Evolutionary conservation across 2,797 vertebrate species (phyloP).

Genomic region (Podargus strigoides): DNA sequence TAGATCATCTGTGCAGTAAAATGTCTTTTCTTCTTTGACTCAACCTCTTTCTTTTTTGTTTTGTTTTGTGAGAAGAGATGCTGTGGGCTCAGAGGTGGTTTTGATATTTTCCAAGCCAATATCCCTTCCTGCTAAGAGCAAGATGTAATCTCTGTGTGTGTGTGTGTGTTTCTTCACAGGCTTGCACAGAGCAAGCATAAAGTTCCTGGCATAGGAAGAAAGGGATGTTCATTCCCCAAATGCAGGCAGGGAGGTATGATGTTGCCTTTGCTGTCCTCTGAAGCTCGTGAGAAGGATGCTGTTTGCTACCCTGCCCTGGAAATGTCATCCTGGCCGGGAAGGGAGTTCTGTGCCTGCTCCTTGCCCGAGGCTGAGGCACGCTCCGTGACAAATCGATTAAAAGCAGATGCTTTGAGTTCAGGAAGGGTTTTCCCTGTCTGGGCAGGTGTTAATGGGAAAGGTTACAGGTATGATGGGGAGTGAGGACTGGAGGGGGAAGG

Average conservation of each 20-base stretch:
- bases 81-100: constrained; percentile 29
- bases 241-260: neutral
- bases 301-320: constrained; percentile 62
- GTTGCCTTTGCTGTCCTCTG: neutral
- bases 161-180: neutral
- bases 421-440: constrained; percentile 38
- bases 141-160: neutral
- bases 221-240: neutral
- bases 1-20: neutral
- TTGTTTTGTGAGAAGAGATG: constrained; percentile 41
- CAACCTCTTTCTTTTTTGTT: neutral
- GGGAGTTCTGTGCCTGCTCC: constrained; percentile 39
- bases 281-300: neutral
- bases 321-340: constrained; percentile 31
- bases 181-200: neutral
- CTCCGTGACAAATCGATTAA: constrained; percentile 52
- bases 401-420: constrained; percentile 63
- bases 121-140: constrained; percentile 56
- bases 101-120: constrained; percentile 48
- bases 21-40: neutral
- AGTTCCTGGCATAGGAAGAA: neutral
- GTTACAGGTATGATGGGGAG: neutral
- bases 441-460: constrained; percentile 19
- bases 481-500: neutral
- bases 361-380: constrained; percentile 29